Evolutionary conservation across 2,888 invertebrate species (phyloP).

Genomic region (Linnaemya vulpina): DNA sequence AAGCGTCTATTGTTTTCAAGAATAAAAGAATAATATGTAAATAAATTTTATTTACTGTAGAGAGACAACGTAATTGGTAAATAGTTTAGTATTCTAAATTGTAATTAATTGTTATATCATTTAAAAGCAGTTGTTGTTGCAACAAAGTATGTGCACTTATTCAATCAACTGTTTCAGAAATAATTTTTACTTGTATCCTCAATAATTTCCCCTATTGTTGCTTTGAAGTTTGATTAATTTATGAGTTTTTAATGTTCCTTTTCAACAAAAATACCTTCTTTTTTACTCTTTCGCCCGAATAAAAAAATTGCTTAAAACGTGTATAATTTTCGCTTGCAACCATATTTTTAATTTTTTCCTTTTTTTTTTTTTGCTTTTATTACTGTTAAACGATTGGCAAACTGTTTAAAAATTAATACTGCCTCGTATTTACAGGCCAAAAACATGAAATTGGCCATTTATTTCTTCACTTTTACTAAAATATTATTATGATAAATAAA

Average conservation of each 20-base stretch:
- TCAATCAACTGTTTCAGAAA: background rate
- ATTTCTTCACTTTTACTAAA: conserved; percentile 57
- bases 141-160: background rate
- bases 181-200: background rate
- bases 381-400: conserved; percentile 17
- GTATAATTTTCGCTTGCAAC: conserved; percentile 36
- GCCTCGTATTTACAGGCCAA: conserved; percentile 27
- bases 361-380: background rate
- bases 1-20: background rate
- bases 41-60: conserved; percentile 18
- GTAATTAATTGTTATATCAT: conserved; percentile 27
- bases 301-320: conserved; percentile 30
- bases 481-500: conserved; percentile 63
- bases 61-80: conserved; percentile 10
- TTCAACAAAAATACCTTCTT: background rate
- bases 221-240: conserved; percentile 40
- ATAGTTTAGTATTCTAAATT: conserved; percentile 47
- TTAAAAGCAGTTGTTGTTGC: background rate
- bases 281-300: background rate
- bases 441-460: conserved; percentile 49
- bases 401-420: conserved; percentile 23
- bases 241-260: conserved; percentile 54
- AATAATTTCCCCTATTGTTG: background rate
- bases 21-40: background rate
- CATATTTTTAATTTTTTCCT: background rate